Evolutionary conservation across 2,888 invertebrate species (phyloP).

Genomic region (Linnaemya vulpina): DNA sequence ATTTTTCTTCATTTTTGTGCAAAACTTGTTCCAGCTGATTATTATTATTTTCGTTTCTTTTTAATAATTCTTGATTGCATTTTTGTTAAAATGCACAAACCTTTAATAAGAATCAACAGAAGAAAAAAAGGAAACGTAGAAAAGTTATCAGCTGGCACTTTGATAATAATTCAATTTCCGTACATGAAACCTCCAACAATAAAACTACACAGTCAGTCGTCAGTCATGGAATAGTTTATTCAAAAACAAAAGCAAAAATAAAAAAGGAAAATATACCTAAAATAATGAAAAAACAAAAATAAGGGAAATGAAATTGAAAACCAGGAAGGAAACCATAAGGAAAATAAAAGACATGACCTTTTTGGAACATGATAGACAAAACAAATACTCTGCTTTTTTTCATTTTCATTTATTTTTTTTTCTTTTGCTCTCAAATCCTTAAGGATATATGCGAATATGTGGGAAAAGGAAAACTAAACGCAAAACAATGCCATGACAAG

Average conservation of each 20-base stretch:
- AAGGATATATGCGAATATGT: constrained; percentile 20
- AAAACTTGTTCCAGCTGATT: background rate
- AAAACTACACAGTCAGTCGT: constrained; percentile 6
- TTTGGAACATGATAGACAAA: constrained; percentile 52
- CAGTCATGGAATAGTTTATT: constrained; percentile 35
- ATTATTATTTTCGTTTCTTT: no score
- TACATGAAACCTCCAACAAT: constrained; percentile 60
- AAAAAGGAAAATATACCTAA: background rate
- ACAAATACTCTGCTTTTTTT: constrained; percentile 27
- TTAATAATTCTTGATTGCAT: constrained; percentile 63
- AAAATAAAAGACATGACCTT: constrained; percentile 48
- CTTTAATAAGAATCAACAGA: constrained; percentile 34
- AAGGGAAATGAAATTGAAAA: constrained; percentile 32
- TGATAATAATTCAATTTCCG: constrained; percentile 72
- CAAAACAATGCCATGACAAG: constrained; percentile 69
- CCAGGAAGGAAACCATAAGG: constrained; percentile 62
- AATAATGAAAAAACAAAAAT: background rate
- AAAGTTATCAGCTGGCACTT: constrained; percentile 67
- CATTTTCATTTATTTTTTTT: background rate
- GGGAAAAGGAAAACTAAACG: constrained; percentile 5
- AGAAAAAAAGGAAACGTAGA: constrained; percentile 3
- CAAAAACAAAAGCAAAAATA: background rate
- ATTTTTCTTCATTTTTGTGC: constrained; percentile 11
- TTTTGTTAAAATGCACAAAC: constrained; percentile 55
- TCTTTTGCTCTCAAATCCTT: background rate